phyloP scores from a whole-genome alignment of 1,140 invertebrate genomes.

The Drosophila seguyi region DNA sequence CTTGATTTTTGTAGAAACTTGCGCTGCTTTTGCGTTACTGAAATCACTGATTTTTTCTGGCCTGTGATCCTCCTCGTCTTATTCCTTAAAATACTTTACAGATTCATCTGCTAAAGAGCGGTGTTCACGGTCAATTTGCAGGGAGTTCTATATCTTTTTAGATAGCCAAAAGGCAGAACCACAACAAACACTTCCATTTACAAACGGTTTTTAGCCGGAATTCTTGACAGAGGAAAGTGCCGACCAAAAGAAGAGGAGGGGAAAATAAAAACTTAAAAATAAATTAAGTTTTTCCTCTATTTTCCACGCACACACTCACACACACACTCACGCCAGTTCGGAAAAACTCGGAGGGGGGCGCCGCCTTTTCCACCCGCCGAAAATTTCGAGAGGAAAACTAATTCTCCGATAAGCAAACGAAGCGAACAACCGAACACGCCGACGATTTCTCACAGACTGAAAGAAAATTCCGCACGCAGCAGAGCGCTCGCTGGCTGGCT shows the following conservation, averaged over 20 bases:
- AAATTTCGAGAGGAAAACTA: slow-evolving; percentile 23
- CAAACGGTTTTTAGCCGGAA: slow-evolving; percentile 67
- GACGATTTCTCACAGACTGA: slow-evolving; percentile 82
- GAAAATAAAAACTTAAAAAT: slow-evolving; percentile 76
- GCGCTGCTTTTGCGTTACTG: background rate
- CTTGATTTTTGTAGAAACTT: slow-evolving; percentile 4
- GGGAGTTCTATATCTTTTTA: slow-evolving; percentile 39
- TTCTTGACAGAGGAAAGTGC: slow-evolving; percentile 62
- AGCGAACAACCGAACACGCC: slow-evolving; percentile 62
- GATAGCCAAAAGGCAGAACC: slow-evolving; percentile 21
- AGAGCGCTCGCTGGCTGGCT: slow-evolving; percentile 43
- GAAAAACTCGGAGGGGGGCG: slow-evolving; percentile 64
- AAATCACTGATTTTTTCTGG: slow-evolving; percentile 6
- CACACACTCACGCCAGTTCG: slow-evolving; percentile 18
- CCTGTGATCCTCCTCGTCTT: background rate
- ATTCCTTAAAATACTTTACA: slow-evolving; percentile 18
- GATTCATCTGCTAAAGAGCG: slow-evolving; percentile 35
- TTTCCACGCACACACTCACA: slow-evolving; percentile 52
- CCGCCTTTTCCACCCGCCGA: slow-evolving; percentile 67
- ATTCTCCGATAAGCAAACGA: slow-evolving; percentile 57
- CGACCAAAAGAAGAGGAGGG: slow-evolving; percentile 40
- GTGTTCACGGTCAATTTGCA: slow-evolving; percentile 76
- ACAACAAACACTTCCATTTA: slow-evolving; percentile 75
- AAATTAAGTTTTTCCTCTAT: slow-evolving; percentile 73
- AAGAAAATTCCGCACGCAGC: slow-evolving; percentile 81